phyloP scores from a whole-genome alignment of 2,113 vertebrate genomes.

The Callospermophilus lateralis region DNA sequence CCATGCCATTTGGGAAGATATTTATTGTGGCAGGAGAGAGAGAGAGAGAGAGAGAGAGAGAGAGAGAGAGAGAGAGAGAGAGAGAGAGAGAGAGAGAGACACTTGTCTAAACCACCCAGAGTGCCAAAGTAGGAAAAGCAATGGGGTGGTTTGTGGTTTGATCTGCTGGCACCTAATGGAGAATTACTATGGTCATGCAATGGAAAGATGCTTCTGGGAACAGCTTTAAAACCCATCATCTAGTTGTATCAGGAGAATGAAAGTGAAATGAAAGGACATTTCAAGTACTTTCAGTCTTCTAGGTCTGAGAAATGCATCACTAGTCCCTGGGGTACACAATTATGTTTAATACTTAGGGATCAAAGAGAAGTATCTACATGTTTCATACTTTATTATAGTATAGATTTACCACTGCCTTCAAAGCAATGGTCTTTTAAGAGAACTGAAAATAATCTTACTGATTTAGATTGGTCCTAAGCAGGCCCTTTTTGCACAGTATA shows the following conservation, averaged over 20 bases:
- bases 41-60: too few species aligned
- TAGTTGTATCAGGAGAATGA: neutral
- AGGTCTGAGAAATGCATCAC: neutral
- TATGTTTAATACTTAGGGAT: neutral
- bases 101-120: neutral
- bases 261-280: neutral
- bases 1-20: neutral
- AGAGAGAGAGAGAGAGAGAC: too few species aligned
- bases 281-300: conserved; percentile 8
- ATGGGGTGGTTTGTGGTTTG: neutral
- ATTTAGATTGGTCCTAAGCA: neutral
- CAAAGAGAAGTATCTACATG: neutral
- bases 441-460: conserved; percentile 44
- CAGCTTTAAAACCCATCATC: neutral
- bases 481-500: neutral
- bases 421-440: neutral
- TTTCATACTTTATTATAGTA: neutral
- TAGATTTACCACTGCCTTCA: neutral
- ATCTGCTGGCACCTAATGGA: neutral
- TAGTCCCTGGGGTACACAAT: neutral
- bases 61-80: neutral
- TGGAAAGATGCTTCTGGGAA: neutral
- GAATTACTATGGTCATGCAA: neutral
- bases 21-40: neutral
- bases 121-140: neutral